Evolutionary conservation across 1,140 invertebrate genomes (phyloP).

Genomic region (Temnothorax curvispinosus): DNA sequence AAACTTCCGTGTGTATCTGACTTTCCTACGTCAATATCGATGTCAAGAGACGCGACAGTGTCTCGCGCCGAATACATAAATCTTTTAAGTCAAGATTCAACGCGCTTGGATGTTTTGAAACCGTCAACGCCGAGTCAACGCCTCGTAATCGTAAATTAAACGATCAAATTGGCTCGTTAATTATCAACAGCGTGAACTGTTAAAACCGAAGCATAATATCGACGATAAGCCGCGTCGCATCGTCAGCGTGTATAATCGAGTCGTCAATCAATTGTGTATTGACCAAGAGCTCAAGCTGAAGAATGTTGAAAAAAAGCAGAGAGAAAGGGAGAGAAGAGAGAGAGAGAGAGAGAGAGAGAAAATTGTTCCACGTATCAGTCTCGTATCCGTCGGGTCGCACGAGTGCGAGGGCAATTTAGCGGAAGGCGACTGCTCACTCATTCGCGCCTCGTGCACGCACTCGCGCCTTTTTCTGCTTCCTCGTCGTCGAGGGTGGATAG

Average conservation of each 20-base stretch:
- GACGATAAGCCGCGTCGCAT: slow-evolving; percentile 11
- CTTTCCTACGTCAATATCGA: neutral
- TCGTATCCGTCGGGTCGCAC: slow-evolving; percentile 20
- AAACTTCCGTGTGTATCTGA: neutral
- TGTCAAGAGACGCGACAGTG: no score
- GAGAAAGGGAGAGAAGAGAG: neutral
- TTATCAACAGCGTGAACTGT: neutral
- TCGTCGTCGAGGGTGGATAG: slow-evolving; percentile 36
- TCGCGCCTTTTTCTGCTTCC: slow-evolving; percentile 35
- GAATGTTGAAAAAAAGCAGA: slow-evolving; percentile 33
- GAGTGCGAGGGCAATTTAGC: slow-evolving; percentile 65
- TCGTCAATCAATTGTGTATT: slow-evolving; percentile 25
- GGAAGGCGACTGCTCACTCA: slow-evolving; percentile 57
- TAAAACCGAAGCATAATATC: neutral
- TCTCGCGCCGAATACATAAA: no score
- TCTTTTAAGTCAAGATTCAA: neutral
- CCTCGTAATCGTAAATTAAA: neutral
- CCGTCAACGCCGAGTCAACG: neutral
- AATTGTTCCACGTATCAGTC: slow-evolving; percentile 15
- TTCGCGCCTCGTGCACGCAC: slow-evolving; percentile 37
- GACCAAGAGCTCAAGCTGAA: slow-evolving; percentile 37
- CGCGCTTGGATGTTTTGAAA: neutral
- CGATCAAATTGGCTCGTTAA: neutral
- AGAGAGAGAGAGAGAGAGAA: neutral
- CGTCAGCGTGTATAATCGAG: slow-evolving; percentile 48